Base-by-base conservation (phyloP, 2,113 vertebrate genomes). In the Esox niger region DNA sequence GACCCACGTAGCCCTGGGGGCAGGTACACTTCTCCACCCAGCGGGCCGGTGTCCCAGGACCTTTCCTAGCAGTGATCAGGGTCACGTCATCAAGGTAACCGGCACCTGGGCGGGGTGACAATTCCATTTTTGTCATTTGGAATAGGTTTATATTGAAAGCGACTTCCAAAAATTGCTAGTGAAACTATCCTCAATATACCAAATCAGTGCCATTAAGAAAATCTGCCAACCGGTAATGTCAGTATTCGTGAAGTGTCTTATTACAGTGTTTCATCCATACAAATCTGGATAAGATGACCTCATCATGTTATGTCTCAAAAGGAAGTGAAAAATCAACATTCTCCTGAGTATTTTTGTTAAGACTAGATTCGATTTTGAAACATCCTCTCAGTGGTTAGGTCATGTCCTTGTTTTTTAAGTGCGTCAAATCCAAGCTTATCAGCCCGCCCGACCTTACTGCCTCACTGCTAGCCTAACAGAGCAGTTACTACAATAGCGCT, bases 1-100 rank as follows among this genome's bases (percentile, higher is more conserved):
- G 97, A 2, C 97, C 97, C 70, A 92, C 80, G 0, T 98, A 99
- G 0, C 95, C 97, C 17, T 80, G 85, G 0, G 96, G 97, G 52
- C 97, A 99, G 0, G 91, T 93, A 75, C 97, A 98, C 66, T 82
- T 92, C 84, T 99, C 97, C 73, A 98, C 97, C 97, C 97, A 98
- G 0, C 82, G 73, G 1, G 93, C 97, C 0, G 94, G 90, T 10
- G 74, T 54, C 0, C 96, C 96, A 0, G 91, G 77, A 0, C 92
- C 94, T 0, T 81, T 89, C 0, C 74, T 91, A 3, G 97, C 97
- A 0, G 92, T 95, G 4, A 91, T 82, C 73, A 99, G 71, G 56
- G 91, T 91, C 59, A 98, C 93, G 0, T 94, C 91, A 43, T 96
- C 95, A 66, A 99, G 86, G 86, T 97, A 93, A 1, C 96, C 97